Base-by-base conservation (phyloP, 2,888 invertebrate species). In the Noctua janthina region DNA sequence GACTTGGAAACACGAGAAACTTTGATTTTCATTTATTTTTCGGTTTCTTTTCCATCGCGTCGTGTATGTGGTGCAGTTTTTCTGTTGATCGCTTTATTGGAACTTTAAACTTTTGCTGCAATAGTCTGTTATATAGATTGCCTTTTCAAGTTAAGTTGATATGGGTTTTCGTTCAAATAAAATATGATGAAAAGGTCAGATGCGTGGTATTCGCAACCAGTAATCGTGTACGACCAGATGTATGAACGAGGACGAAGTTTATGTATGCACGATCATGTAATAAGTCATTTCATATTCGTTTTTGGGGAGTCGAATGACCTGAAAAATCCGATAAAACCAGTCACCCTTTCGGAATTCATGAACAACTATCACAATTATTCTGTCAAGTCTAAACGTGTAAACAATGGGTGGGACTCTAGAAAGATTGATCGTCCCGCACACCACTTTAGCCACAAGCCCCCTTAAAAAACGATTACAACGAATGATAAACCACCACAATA, bases 1-100 rank as follows among this genome's bases (percentile, higher is more conserved):
- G 56, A 64, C 78, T 77, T 66, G 67, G 39, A 74, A 86, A 76
- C 76, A 86, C 76, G 46, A 62, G n/a, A 7, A 43, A 87, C 62
- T 77, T 59, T 51, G 68, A 49, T 76, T 83, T 73, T 51, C 51
- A 76, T 87, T 82, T 84, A 67, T 87, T 74, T 83, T 83, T 46
- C 4, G 17, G 54, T 82, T 73, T 66, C 51, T 74, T 72, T 86
- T 20, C 49, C 15, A 68, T 68, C 68, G 8, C n/a, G 54, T 39
- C 8, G 59, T 49, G 46, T 23, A 51, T 68, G 11, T 29, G 49
- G 23, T 70, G 10, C 39, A 29, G 39, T 66, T 49, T 62, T 78
- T 56, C 39, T 17, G 69, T 70, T 84, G 39, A 64, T 62, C 20
- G 29, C 67, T 83, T 39, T 29, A 49, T 23, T 39, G 10, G 10